Evolutionary conservation across 2,797 vertebrate genomes (phyloP).

Genomic region (Austrolebias charrua): DNA sequence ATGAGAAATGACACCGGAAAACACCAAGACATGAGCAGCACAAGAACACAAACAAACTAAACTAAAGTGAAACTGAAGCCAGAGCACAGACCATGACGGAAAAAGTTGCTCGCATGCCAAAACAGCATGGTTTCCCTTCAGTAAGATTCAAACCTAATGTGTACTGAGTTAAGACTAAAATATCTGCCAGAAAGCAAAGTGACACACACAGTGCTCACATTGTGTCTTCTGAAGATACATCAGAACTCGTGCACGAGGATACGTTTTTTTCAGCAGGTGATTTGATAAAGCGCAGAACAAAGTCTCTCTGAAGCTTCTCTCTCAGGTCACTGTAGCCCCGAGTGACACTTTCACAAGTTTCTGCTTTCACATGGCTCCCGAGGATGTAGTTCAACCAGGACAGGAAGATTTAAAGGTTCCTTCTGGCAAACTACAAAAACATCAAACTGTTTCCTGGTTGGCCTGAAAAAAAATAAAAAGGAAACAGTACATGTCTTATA

Average conservation of each 20-base stretch:
- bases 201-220: not conserved
- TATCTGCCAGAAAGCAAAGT: conserved; percentile 5
- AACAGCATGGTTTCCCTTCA: conserved; percentile 5
- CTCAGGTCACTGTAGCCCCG: conserved; percentile 49
- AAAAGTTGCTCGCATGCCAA: not conserved
- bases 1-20: too few relatives aligned
- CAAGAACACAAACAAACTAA: too few relatives aligned
- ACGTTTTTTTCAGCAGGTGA: conserved; percentile 39
- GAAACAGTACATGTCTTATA: not conserved
- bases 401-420: conserved; percentile 29
- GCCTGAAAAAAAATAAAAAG: conserved; percentile 9
- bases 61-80: too few relatives aligned
- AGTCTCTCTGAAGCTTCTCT: conserved; percentile 22
- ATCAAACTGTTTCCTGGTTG: too few relatives aligned
- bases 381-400: conserved; percentile 35
- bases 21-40: too few relatives aligned
- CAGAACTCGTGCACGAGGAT: conserved; percentile 7
- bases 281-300: conserved; percentile 33
- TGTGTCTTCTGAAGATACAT: conserved; percentile 1
- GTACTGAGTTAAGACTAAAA: conserved; percentile 7
- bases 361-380: conserved; percentile 48
- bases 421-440: conserved; percentile 22
- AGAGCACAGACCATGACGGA: not conserved
- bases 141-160: conserved; percentile 3
- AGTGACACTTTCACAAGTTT: conserved; percentile 58